Evolutionary conservation across 2,797 vertebrate genomes (phyloP), one percentile per base, ranked within the genome.

Genomic region (Sebastes hubbsi): DNA sequence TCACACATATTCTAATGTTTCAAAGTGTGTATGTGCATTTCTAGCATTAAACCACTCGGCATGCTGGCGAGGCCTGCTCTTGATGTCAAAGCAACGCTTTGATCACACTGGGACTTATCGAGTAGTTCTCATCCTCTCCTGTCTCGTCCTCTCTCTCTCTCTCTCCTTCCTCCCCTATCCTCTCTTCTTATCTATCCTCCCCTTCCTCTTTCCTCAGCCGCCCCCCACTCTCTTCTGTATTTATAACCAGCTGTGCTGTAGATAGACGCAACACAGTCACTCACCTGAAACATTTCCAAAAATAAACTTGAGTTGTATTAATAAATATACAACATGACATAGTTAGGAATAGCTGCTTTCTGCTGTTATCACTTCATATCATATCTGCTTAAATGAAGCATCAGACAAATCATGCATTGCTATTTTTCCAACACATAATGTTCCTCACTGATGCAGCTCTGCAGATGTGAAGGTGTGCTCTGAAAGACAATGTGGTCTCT

Each of bases 41-140:
- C 54, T 49, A 30, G 73, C 78, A 71, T 70, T 83, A 38, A 85
- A 74, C 62, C 64, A 81, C 68, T 84, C 89, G 73, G 77, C 58
- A 36, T 24, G 82, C 72, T 76, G 96, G 77, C 89, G 74, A 62
- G 81, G 78, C 83, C 68, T 30, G 71, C 81, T 86, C 86, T 83
- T 71, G 62, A 83, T 87, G 92, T 92, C 90, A 92, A 27, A 81
- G 77, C 49, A 29, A 69, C 0, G 80, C 92, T 92, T 92, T 91
- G 91, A 92, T 93, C 91, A 90, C 42, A 8, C 77, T 66, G 82
- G 66, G 87, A 88, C 77, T 92, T 88, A 91, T 91, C 87, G 73
- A 9, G 36, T 59, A 63, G 73, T 89, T 86, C 85, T 84, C 83
- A 81, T 84, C 86, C 87, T 81, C 73, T 76, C 72, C 80, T 58